Base-by-base conservation (phyloP, 2,113 vertebrate species). In the Hypomesus transpacificus region DNA sequence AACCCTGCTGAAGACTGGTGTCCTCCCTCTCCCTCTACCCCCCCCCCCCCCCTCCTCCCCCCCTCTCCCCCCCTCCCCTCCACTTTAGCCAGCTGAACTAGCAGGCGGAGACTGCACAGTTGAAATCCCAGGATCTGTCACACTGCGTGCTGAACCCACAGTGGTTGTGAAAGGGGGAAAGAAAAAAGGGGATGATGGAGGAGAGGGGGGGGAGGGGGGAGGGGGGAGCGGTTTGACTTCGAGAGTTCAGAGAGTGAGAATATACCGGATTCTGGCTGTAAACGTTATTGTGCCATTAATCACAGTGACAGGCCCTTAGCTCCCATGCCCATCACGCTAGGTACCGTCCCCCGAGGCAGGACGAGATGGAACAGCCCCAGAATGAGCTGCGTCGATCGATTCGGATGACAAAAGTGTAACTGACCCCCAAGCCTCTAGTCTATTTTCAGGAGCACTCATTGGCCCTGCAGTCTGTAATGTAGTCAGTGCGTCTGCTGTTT, bases 231-330 rank as follows among this genome's bases (percentile, higher is more conserved):
- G 39, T 1, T 46, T 46, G 39, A 46, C 39, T 46, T 46, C 39
- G 1, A 46, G 39, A 13, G 75, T 79, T 46, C 80, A 77, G 81
- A 60, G 39, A 46, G 39, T 54, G 70, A 64, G 69, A 82, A 81
- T 76, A 79, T 82, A 85, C 71, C 80, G 74, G 75, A 81, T 69
- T 64, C 69, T 71, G 80, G 84, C 83, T 81, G 68, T 86, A 88
- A 86, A 83, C 72, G 78, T 86, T 90, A 90, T 89, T 89, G 85
- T 86, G 69, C 73, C 83, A 89, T 90, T 88, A 86, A 91, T 91
- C 87, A 91, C 72, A 63, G 72, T 71, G 87, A 84, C 88, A 84
- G 84, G 76, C 57, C 52, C 58, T 62, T 13, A 24, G 75, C 64
- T 70, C 70, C 68, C 13, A 58, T 75, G 78, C 69, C 77, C 78